phyloP scores from a whole-genome alignment of 2,797 vertebrate genomes.

The Enteromius fasciolatus region DNA sequence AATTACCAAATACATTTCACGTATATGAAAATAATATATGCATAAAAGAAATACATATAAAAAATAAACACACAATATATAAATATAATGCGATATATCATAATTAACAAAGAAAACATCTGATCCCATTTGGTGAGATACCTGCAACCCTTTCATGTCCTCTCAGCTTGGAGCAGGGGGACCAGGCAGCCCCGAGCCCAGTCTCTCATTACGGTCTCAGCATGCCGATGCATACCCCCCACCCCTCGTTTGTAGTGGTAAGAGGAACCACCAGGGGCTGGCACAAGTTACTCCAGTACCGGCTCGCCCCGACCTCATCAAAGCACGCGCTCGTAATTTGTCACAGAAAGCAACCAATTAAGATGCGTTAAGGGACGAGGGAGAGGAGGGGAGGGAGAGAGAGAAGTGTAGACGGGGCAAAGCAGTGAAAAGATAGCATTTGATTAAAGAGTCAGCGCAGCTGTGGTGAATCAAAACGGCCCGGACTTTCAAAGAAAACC shows the following conservation, averaged over 20 bases:
- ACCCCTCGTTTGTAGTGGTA: conserved; percentile 60
- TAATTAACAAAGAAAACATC: neutral
- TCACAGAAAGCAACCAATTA: conserved; percentile 99
- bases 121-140: neutral
- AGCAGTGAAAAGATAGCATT: conserved; percentile 90
- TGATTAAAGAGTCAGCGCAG: conserved; percentile 94
- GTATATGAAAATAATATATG: neutral
- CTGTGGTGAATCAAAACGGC: conserved; percentile 92
- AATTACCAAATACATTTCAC: neutral
- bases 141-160: conserved; percentile 22
- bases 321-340: conserved; percentile 98
- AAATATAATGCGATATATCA: neutral
- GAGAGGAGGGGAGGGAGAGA: conserved; percentile 61
- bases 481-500: conserved; percentile 74
- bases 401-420: conserved; percentile 63
- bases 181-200: conserved; percentile 33
- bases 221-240: conserved; percentile 33
- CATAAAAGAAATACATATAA: neutral
- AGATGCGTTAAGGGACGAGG: conserved; percentile 91
- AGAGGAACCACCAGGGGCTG: conserved; percentile 82
- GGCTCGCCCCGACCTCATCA: conserved; percentile 97
- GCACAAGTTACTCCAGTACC: conserved; percentile 88
- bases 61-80: neutral
- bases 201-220: conserved; percentile 59
- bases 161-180: conserved; percentile 35